phyloP scores from a whole-genome alignment of 1,140 invertebrate genomes.

The Lordiphosa stackelbergi region DNA sequence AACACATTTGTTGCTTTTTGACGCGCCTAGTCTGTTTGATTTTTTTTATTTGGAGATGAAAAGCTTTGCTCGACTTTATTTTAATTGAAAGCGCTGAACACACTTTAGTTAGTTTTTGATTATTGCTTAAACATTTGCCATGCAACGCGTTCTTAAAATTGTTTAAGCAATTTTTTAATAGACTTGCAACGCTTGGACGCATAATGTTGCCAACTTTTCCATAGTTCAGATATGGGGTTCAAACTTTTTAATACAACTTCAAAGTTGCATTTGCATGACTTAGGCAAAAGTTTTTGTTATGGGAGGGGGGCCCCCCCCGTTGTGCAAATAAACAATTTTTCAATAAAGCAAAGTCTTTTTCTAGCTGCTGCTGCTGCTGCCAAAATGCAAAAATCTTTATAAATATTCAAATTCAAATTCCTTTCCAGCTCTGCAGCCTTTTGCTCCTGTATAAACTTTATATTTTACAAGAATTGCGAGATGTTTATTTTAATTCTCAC shows the following conservation, averaged over 20 bases:
- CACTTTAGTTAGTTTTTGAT: constrained; percentile 24
- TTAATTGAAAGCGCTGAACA: constrained; percentile 46
- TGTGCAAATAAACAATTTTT: constrained; percentile 70
- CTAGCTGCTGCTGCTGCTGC: constrained; percentile 18
- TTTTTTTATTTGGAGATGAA: constrained; percentile 24
- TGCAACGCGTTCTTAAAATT: constrained; percentile 19
- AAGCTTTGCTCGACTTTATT: constrained; percentile 30
- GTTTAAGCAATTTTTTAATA: constrained; percentile 62
- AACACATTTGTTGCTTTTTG: constrained; percentile 73
- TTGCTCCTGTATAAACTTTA: constrained; percentile 45
- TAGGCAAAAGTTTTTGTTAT: constrained; percentile 57
- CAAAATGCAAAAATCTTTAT: constrained; percentile 72
- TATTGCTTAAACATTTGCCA: background rate
- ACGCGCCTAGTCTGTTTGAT: constrained; percentile 41
- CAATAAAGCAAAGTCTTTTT: constrained; percentile 56
- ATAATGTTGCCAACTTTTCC: constrained; percentile 51
- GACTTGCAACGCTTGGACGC: constrained; percentile 54
- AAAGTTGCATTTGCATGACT: constrained; percentile 68
- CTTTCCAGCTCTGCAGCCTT: constrained; percentile 10
- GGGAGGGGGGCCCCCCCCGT: constrained; percentile 17
- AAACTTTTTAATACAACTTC: constrained; percentile 64
- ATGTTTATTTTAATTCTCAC: constrained; percentile 71
- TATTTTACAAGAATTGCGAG: constrained; percentile 39
- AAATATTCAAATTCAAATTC: constrained; percentile 75
- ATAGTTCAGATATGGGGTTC: constrained; percentile 12